Percentiles rank a stretch among this genome's conserved stretches.
Conservation (phyloP, 2,113 vertebrate species). For the Cyprinodon tularosa region DNA sequence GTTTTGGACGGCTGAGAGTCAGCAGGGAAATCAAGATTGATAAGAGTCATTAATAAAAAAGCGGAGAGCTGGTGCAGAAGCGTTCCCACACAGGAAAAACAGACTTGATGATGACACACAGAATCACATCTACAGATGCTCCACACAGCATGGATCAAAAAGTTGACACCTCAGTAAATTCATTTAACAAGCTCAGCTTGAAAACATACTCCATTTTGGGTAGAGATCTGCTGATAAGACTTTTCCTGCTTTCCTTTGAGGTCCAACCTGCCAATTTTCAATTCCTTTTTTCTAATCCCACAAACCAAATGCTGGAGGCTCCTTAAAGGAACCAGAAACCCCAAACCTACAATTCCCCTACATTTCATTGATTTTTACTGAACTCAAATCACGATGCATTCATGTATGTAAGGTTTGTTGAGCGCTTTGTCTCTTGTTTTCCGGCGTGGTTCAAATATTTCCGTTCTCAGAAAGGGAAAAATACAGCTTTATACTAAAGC, state of each 20-base stretch:
- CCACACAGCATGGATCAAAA: conserved; percentile 47
- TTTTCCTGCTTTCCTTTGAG: neutral
- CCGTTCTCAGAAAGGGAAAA: conserved; percentile 36
- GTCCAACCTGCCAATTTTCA: neutral
- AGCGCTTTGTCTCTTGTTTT: neutral
- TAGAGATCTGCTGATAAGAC: neutral
- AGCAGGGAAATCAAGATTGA: conserved; percentile 68
- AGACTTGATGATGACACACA: neutral
- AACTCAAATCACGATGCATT: neutral
- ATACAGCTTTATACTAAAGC: conserved; percentile 24
- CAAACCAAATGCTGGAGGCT: neutral
- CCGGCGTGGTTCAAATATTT: conserved; percentile 21
- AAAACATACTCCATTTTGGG: conserved; percentile 51
- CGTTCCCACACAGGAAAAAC: conserved; percentile 35
- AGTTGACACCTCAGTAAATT: conserved; percentile 49
- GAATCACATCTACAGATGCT: neutral
- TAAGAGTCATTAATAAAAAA: conserved; percentile 73
- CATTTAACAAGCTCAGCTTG: conserved; percentile 39
- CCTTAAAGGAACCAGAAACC: neutral
- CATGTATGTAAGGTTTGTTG: neutral
- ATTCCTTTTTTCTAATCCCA: neutral
- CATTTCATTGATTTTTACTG: neutral
- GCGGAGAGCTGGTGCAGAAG: conserved; percentile 44
- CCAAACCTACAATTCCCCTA: neutral
- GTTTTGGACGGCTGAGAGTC: conserved; percentile 44